Evolutionary conservation across 2,888 invertebrate genomes (phyloP), one percentile per base, ranked within the genome.

Genomic region (Nomada fabriciana): DNA sequence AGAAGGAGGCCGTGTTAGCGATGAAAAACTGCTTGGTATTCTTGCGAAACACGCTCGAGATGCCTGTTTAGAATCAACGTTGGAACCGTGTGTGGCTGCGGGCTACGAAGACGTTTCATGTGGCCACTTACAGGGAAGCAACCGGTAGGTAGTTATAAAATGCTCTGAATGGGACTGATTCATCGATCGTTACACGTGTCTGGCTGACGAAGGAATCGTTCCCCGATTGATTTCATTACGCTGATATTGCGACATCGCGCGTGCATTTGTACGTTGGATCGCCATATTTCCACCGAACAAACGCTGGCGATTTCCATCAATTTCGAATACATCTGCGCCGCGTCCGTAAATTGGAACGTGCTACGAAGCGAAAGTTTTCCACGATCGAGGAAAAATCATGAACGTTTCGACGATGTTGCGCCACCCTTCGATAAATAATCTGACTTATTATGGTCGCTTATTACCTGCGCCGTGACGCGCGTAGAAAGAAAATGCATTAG

Each of bases 21-120:
- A 83, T 76, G 76, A 81, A 81, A 73, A 83, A 76, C 81, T 81
- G 65, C 70, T 83, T 81, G 81, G 67, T 76, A 83, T 83, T 81
- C 82, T n/a, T 29, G 55, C 2, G 76, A 60, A 73, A 57, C 42
- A 7, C 10, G 57, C 59, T 55, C 69, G 43, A 47, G 65, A 74
- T 23, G 76, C 73, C 76, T 83, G 82, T 81, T 83, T 81, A 76
- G 81, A 83, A 81, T 83, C 81, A 61, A 13, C 9, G 42, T 64
- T 55, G 53, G 4, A 69, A 25, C 29, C 7, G 59, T 10, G 53
- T 13, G 29, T 53, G 25, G 47, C 52, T n/a, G 69, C 55, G 53
- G 50, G 53, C 57, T 42, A 52, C 3, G 4, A 59, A 23, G 29
- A 47, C 47, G 47, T 69, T 43, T 53, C 70, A 59, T 82, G 71